Evolutionary conservation across 2,888 invertebrate genomes (phyloP).

Genomic region (Ernsta delagoae): DNA sequence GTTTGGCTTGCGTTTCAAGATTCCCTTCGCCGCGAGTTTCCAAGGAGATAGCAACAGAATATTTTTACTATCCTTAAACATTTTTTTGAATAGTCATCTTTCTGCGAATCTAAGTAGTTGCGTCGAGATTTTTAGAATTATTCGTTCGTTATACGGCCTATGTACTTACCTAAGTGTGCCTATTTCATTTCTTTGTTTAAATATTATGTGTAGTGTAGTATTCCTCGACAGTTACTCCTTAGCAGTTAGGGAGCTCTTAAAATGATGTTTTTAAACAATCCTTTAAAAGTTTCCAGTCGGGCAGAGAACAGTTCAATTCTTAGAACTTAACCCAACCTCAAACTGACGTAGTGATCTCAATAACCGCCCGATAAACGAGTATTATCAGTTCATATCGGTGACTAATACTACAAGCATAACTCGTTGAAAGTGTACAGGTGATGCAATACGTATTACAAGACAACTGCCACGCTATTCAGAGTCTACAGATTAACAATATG

Average conservation of each 20-base stretch:
- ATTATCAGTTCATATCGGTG: constrained; percentile 24
- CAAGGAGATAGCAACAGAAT: not conserved
- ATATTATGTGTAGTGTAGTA: too few species aligned
- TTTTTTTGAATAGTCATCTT: too few species aligned
- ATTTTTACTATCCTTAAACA: not conserved
- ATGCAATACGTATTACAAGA: constrained; percentile 23
- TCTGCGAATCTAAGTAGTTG: too few species aligned
- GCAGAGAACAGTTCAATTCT: not conserved
- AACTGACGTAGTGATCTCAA: not conserved
- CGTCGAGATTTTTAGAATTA: too few species aligned
- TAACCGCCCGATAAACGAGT: constrained; percentile 2
- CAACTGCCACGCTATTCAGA: constrained; percentile 5
- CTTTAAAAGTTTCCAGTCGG: too few species aligned
- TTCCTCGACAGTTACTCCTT: too few species aligned
- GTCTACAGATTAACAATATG: not conserved
- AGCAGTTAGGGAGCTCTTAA: too few species aligned
- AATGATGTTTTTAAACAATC: too few species aligned
- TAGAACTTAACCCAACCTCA: not conserved
- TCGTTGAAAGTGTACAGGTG: constrained; percentile 12
- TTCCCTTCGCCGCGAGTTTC: not conserved
- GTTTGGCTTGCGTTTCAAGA: not conserved
- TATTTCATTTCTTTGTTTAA: too few species aligned
- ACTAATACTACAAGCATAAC: constrained; percentile 18
- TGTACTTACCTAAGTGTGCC: too few species aligned
- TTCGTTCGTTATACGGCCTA: too few species aligned